A percentile compares a stretch with the other conserved stretches of the same genome.
phyloP scores from a whole-genome alignment of 2,888 invertebrate species.

The Alloscopus bannaensis region DNA sequence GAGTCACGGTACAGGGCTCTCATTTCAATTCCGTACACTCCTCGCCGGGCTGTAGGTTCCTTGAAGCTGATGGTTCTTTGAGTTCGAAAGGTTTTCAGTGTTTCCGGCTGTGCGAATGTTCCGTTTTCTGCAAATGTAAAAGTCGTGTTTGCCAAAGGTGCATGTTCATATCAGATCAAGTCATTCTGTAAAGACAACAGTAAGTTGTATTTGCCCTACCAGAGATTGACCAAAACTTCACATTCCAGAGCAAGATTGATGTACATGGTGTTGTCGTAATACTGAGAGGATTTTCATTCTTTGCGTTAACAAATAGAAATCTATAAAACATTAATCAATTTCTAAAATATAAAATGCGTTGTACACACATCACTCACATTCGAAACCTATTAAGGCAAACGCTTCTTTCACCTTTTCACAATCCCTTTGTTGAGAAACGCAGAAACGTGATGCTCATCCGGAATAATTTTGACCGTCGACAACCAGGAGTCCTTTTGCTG shows the following conservation, averaged over 20 bases:
- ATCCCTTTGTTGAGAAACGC: slow-evolving; percentile 70
- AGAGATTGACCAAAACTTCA: slow-evolving; percentile 74
- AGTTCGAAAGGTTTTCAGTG: slow-evolving; percentile 72
- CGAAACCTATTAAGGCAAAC: no score
- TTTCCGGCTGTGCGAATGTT: slow-evolving; percentile 49
- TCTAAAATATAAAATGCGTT: slow-evolving; percentile 3
- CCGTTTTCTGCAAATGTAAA: slow-evolving; percentile 53
- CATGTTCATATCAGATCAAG: slow-evolving; percentile 5
- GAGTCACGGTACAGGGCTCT: slow-evolving; percentile 72
- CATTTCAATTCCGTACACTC: slow-evolving; percentile 73
- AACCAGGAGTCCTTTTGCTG: slow-evolving; percentile 55
- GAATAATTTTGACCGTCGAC: slow-evolving; percentile 66
- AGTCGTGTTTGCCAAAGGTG: background rate
- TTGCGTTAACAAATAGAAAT: slow-evolving; percentile 75
- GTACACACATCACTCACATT: background rate
- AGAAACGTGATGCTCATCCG: slow-evolving; percentile 71
- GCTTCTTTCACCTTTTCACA: slow-evolving; percentile 61
- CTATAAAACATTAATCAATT: slow-evolving; percentile 72
- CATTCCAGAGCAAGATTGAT: slow-evolving; percentile 75
- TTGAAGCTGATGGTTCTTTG: slow-evolving; percentile 71
- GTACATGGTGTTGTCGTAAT: slow-evolving; percentile 76
- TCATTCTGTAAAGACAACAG: background rate
- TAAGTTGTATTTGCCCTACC: no score
- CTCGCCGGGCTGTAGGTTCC: slow-evolving; percentile 64
- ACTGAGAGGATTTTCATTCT: slow-evolving; percentile 74